A percentile compares a stretch with the other conserved stretches of the same genome.
Conservation (phyloP, 2,113 vertebrate species). For the Hepsetus odoe region DNA sequence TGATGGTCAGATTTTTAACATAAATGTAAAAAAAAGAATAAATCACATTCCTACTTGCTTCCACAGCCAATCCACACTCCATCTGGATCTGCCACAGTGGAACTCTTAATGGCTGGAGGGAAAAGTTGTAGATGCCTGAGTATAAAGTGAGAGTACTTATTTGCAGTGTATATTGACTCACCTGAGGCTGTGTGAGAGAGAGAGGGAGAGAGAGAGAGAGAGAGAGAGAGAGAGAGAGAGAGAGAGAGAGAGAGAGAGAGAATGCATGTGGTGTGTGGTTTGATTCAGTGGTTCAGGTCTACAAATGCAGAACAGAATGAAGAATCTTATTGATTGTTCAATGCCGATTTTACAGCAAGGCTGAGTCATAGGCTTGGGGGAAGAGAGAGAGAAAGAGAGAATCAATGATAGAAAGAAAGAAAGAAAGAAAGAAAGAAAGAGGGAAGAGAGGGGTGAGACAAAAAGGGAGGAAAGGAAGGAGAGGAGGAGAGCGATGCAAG, state of each 20-base stretch:
- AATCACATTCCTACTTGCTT: not conserved
- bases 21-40: not conserved
- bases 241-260: not conserved
- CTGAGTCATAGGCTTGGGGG: conserved; percentile 61
- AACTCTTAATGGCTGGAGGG: not conserved
- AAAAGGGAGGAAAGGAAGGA: too few species aligned
- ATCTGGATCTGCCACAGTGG: not conserved
- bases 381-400: conserved; percentile 33
- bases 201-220: too few species aligned
- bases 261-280: conserved; percentile 46
- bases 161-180: conserved; percentile 28
- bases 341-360: conserved; percentile 64
- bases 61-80: not conserved
- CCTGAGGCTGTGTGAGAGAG: not conserved
- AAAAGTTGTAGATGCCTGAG: not conserved
- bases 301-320: conserved; percentile 55
- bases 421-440: conserved; percentile 9
- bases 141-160: not conserved
- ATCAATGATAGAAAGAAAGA: conserved; percentile 20
- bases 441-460: not conserved
- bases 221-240: not conserved
- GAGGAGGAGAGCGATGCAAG: too few species aligned
- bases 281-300: conserved; percentile 59
- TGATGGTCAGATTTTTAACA: not conserved
- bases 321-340: conserved; percentile 70